Evolutionary conservation across 1,140 invertebrate species (phyloP).

Genomic region (Mya arenaria): DNA sequence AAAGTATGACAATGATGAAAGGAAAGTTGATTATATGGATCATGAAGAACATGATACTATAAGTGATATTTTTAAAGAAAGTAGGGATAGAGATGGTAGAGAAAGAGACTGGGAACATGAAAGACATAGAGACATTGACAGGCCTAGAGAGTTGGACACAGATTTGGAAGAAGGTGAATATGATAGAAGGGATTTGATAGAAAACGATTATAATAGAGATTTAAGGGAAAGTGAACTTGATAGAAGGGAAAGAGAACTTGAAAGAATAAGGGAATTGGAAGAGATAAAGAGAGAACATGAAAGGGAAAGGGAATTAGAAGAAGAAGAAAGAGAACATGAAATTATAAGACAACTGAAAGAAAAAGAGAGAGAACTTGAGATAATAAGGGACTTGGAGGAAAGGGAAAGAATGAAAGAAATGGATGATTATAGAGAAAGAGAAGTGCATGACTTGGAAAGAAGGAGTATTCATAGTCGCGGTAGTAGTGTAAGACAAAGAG

Average conservation of each 20-base stretch:
- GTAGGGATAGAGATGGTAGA: not conserved
- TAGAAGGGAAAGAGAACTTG: not conserved
- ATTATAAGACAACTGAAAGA: not conserved
- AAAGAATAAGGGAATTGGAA: not conserved
- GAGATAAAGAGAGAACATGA: not conserved
- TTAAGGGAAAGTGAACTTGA: not conserved
- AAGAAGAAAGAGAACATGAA: not conserved
- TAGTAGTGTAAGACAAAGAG: not conserved
- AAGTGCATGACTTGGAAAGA: not conserved
- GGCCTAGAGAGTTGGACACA: not conserved
- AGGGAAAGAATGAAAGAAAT: not conserved
- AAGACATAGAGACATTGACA: not conserved
- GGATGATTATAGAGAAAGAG: not conserved
- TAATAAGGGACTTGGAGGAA: not conserved
- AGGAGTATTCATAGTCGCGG: not conserved
- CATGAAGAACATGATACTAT: not conserved
- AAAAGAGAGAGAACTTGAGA: not conserved
- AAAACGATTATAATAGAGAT: not conserved
- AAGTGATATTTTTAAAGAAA: not conserved
- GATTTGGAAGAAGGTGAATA: not conserved
- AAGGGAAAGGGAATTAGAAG: not conserved
- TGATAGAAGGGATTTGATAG: not conserved
- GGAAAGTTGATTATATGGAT: not conserved
- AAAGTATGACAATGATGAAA: not conserved
- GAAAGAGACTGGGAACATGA: not conserved